A percentile compares a stretch with the other conserved stretches of the same genome.
These are phyloP conservation scores for Eufriesea mexicana DNA, from an alignment of 1,140 invertebrate genomes.

Conservation along the genomic window DNA sequence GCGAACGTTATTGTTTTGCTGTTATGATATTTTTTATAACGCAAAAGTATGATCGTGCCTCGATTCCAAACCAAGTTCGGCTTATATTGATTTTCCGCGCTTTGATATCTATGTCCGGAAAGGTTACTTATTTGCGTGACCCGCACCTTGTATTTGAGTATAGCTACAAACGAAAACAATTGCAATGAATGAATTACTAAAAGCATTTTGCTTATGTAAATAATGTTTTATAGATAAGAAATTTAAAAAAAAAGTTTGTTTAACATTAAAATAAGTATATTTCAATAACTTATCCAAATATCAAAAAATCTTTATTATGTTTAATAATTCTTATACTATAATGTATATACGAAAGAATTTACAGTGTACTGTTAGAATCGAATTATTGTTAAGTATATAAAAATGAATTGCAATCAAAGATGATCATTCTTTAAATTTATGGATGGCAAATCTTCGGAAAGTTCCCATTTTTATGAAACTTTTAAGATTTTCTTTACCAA, in stretches of 20 bases:
- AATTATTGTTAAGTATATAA: neutral
- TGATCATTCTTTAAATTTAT: neutral
- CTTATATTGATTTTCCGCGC: conserved; percentile 59
- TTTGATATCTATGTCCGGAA: conserved; percentile 8
- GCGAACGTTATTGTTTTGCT: neutral
- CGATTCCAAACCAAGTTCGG: conserved; percentile 23
- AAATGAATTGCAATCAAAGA: neutral
- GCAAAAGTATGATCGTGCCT: conserved; percentile 3
- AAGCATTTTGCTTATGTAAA: neutral
- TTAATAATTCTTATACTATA: neutral
- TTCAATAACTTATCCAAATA: neutral
- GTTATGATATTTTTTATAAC: neutral
- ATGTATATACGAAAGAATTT: too few relatives aligned
- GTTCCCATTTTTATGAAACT: neutral
- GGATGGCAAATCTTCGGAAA: neutral
- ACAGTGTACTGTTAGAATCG: neutral
- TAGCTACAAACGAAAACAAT: neutral
- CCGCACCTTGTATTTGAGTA: neutral
- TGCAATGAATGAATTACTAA: neutral
- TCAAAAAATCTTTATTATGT: neutral
- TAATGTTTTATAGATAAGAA: neutral
- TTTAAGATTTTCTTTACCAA: neutral
- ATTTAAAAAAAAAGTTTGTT: neutral
- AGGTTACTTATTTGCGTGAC: conserved; percentile 26
- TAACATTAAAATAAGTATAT: neutral